Evolutionary conservation across 2,888 invertebrate genomes (phyloP), one percentile per base, ranked within the genome.

Genomic region (Chymomyza amoena): DNA sequence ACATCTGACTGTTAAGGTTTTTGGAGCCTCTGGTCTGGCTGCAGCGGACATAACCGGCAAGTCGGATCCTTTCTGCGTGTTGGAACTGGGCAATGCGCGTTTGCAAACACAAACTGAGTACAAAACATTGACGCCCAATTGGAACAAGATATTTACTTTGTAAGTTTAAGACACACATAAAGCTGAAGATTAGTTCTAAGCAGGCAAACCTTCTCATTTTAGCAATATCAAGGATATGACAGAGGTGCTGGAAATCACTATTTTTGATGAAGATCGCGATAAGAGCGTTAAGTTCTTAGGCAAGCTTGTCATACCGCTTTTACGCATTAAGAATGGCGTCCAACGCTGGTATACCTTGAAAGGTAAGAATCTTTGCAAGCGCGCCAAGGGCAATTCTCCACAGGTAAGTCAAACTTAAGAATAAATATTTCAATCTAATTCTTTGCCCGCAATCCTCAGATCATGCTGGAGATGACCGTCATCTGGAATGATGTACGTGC

Each of bases 101-200:
- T 93, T 99, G 50, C 99, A 99, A 92, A 99, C 99, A 0, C 98
- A 99, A 91, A 99, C 99, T 0, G 99, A 99, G 92, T 99, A 99
- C 92, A 99, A 99, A 92, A 99, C 99, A 0, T 92, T 99, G 25
- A 94, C 96, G 66, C 99, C 99, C 0, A 97, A 96, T 78, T 99
- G 99, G 99, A 98, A 98, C 93, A 99, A 99, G 92, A 97, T 99
- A 80, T 99, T 99, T 91, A 98, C 97, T 59, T 99, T 99, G 97
- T 98, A 93, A 94, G 96, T 94, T 3, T 6, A 56, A 18, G 45
- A 32, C 18, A 4, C 0, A 6, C 15, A 10, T 20, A 63, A 54
- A 54, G 9, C 10, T 9, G 54, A n/a, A 18, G 0, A 7, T 13
- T 10, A 7, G 0, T 28, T 28, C 1, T 0, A 16, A 13, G 4